Base-by-base conservation (phyloP, 2,888 invertebrate genomes). In the Cantharis rufa region DNA sequence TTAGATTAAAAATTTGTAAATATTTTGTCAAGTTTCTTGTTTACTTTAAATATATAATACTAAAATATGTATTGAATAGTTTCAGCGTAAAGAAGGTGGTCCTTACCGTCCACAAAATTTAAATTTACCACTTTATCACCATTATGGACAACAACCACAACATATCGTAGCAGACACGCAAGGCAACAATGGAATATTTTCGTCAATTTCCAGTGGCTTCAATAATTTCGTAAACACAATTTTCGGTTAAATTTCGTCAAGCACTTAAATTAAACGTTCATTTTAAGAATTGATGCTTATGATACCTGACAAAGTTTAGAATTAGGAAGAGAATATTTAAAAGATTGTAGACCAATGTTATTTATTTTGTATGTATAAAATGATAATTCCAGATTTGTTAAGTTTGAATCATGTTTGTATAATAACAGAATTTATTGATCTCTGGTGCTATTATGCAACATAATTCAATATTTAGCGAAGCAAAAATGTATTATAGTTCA, bases 171-270 rank as follows among this genome's bases (percentile, higher is more conserved):
- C 90, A 82, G 87, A 91, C 79, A 81, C 86, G 10, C 88, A 88
- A 71, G 48, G 48, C n/a, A 89, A 90, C 79, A 87, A 89, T 78
- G 93, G 94, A 32, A 91, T 95, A 82, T 91, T 96, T 84, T 92
- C 95, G 16, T 93, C 94, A 62, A 91, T 96, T 83, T 92, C 93
- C 83, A 94, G 91, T 85, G 94, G 95, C 15, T 92, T 96, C 84
- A 95, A 93, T 85, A 95, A 91, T 85, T 89, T 96, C 82, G 93
- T 95, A 81, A 93, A 69, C 71, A 28, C 69, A 18, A 72, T 78
- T 27, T 78, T 78, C 32, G 78, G 78, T 48, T 78, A 70, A 76
- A 11, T n/a, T 70, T 21, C 13, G n/a, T 21, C 11, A 61, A 27
- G n/a, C n/a, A 63, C 18, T n/a, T 66, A 32, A 32, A 32, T 32